Evolutionary conservation across 2,113 vertebrate species (phyloP), one percentile per base, ranked within the genome.

Genomic region (Channa maculata): DNA sequence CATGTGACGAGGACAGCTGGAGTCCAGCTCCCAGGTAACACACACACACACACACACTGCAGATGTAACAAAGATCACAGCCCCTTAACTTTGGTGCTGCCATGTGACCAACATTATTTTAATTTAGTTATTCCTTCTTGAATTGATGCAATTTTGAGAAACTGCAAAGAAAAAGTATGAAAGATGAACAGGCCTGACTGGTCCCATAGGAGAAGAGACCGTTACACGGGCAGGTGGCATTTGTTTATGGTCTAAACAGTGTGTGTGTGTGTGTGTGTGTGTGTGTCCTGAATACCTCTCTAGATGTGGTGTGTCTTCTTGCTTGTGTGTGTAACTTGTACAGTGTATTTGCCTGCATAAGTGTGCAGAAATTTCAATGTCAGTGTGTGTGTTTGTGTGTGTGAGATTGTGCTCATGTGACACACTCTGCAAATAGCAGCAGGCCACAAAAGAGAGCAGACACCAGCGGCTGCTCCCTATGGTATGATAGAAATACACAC

Each of bases 351-450:
- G 77, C 12, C 54, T 79, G 83, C 41, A 72, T 76, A 58, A 62
- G 69, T 77, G 55, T 67, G 70, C 63, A 64, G 11, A 79, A 73
- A 75, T 81, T 72, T 77, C 60, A 55, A 67, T 44, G 55, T 62
- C 10, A 43, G 65, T 71, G 37, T 72, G 64, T 63, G 53, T 41
- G 6, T 60, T 66, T 34, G 37, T 71, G 64, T 74, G 77, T 75
- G 60, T 88, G 81, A 75, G 69, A 74, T 48, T 84, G 83, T 84
- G 81, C 83, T 88, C 85, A 87, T 79, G 69, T 88, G 87, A 85
- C 81, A 70, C 65, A 77, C 55, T 85, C 87, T 83, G 77, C 72
- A 89, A 91, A 91, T 89, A 89, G 85, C 85, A 87, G 51, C 49
- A 34, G 60, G 60, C 72, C 85, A 81, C 84, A 85, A 72, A 83